Conservation (phyloP, 2,888 invertebrate genomes). For the Dascillus cervinus region DNA sequence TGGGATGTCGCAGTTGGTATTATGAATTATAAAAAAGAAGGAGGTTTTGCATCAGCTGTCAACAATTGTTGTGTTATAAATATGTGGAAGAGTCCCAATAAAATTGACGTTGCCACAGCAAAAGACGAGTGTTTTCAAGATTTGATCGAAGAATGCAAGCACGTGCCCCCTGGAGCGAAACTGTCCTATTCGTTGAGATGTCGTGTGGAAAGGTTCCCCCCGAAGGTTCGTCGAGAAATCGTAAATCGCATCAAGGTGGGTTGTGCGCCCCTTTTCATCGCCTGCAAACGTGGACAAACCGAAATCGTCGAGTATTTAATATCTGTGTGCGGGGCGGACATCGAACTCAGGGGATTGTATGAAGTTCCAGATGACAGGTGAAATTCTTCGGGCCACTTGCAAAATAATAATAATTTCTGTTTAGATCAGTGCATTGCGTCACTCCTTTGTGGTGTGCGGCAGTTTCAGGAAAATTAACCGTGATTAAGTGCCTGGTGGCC, state of each 20-base stretch:
- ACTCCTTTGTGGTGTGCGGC: constrained; percentile 91
- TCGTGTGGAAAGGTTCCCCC: constrained; percentile 51
- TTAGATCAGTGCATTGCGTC: constrained; percentile 64
- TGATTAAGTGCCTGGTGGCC: constrained; percentile 68
- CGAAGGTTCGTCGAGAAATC: constrained; percentile 57
- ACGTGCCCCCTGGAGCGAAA: constrained; percentile 60
- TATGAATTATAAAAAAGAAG: no score
- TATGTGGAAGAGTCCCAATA: constrained; percentile 34
- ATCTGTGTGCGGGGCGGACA: constrained; percentile 70
- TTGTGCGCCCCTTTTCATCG: constrained; percentile 75
- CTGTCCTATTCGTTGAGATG: constrained; percentile 49
- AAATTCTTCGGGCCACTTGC: constrained; percentile 2
- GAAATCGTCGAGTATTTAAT: constrained; percentile 83
- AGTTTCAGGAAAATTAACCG: constrained; percentile 71
- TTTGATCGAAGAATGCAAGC: constrained; percentile 58
- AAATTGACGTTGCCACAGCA: constrained; percentile 33
- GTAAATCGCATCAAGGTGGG: constrained; percentile 64
- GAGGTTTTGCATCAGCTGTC: no score
- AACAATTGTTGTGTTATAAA: no score
- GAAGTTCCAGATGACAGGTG: constrained; percentile 75
- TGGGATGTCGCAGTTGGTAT: no score
- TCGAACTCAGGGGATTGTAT: constrained; percentile 79
- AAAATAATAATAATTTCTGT: constrained; percentile 11
- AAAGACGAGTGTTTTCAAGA: constrained; percentile 52
- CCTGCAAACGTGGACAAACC: constrained; percentile 69